Conservation (phyloP, 2,797 vertebrate genomes). For the Paedocypris micromegethes region DNA sequence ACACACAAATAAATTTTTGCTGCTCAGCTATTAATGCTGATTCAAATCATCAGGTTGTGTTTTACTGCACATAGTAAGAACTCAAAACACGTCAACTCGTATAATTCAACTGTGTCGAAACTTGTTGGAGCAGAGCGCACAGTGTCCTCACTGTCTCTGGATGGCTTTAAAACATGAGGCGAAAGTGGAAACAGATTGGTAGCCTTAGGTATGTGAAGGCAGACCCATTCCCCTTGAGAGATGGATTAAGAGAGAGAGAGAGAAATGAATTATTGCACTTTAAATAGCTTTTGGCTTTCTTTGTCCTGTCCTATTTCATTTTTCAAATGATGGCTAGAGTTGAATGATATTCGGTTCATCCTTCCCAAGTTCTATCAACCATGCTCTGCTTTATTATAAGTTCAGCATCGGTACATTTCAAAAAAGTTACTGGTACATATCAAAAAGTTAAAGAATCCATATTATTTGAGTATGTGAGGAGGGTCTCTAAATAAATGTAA, state of each 20-base stretch:
- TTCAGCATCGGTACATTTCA: slow-evolving; percentile 18
- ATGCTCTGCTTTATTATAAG: slow-evolving; percentile 19
- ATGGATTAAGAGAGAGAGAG: slow-evolving; percentile 73
- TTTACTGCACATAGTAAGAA: slow-evolving; percentile 15
- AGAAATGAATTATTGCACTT: slow-evolving; percentile 75
- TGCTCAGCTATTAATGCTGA: slow-evolving; percentile 4
- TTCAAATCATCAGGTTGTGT: slow-evolving; percentile 24
- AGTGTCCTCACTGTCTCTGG: slow-evolving; percentile 65
- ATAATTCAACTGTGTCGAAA: slow-evolving; percentile 24
- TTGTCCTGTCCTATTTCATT: slow-evolving; percentile 54
- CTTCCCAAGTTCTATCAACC: slow-evolving; percentile 19
- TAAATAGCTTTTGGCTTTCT: slow-evolving; percentile 77
- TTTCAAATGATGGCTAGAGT: slow-evolving; percentile 54
- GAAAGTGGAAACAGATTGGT: slow-evolving; percentile 76
- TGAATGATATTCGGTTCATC: slow-evolving; percentile 65
- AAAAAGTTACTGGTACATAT: not conserved
- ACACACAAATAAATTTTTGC: slow-evolving; percentile 20
- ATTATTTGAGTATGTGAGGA: too few species aligned
- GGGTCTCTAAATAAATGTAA: too few species aligned
- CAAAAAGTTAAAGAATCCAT: not conserved
- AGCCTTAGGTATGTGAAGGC: slow-evolving; percentile 79
- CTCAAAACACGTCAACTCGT: not conserved
- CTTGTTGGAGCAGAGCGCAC: slow-evolving; percentile 42
- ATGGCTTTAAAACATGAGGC: slow-evolving; percentile 64
- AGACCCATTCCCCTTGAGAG: slow-evolving; percentile 74